Evolutionary conservation across 2,797 vertebrate genomes (phyloP), one percentile per base, ranked within the genome.

Genomic region (Poliocrania exsul): DNA sequence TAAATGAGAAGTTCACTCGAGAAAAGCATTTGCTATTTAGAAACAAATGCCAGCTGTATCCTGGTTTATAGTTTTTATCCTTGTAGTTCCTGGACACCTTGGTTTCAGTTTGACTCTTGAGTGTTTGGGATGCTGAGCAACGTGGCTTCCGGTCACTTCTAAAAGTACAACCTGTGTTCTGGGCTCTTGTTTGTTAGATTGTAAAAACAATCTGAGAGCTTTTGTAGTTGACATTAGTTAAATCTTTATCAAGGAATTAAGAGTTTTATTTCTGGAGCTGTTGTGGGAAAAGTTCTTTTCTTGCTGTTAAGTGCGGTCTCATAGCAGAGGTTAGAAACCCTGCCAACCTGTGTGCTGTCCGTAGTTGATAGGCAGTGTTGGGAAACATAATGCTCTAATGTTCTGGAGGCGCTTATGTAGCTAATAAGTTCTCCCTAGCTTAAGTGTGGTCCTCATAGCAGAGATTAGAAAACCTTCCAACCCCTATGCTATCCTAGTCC

Each of bases 101-200:
- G 29, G 19, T 83, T 86, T 74, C 33, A 13, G 6, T 67, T 66
- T n/a, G 51, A 26, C 47, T 66, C 29, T 18, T 16, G 20, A 50
- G 17, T 23, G 24, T 73, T 81, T 37, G 18, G 31, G 31, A 29
- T 56, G 13, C 23, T 66, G 24, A 62, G 19, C 2, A 29, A 10
- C 5, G 14, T 16, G 3, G 13, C 24, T 78, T 29, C 16, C 24
- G 35, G 31, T 56, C n/a, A 24, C 23, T 67, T 71, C 19, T 66
- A 31, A 24, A 44, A 73, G 62, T 0, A 1, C 29, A 62, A 18
- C 14, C 6, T 25, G 3, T 3, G 1, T 21, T 51, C 35, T 31
- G 38, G 11, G 9, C 10, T 86, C 24, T 31, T 70, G 8, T 38
- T 47, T 7, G 17, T 44, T 40, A 50, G 16, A 21, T n/a, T 53